phyloP scores from a whole-genome alignment of 2,888 invertebrate genomes.

The Eupsilia transversa region DNA sequence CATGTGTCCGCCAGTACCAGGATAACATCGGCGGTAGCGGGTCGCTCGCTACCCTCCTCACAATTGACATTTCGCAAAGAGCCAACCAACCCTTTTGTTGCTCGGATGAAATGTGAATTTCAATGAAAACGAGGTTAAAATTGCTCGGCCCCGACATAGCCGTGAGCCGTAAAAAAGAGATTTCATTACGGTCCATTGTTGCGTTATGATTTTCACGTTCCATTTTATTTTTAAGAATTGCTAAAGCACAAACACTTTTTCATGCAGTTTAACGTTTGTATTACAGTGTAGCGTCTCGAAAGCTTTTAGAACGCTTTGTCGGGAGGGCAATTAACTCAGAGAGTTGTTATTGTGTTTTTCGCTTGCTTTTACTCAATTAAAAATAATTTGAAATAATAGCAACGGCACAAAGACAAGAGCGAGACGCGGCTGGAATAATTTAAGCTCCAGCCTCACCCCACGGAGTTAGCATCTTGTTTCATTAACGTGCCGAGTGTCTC shows the following conservation, averaged over 20 bases:
- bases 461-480: conserved; percentile 87
- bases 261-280: conserved; percentile 79
- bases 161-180: conserved; percentile 75
- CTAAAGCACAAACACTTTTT: conserved; percentile 78
- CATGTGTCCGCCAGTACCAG: conserved; percentile 77
- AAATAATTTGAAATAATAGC: conserved; percentile 89
- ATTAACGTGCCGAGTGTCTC: conserved; percentile 82
- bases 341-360: conserved; percentile 83
- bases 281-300: conserved; percentile 76
- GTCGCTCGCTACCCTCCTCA: conserved; percentile 81
- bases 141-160: conserved; percentile 81
- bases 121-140: conserved; percentile 88
- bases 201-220: conserved; percentile 85
- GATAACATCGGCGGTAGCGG: conserved; percentile 72
- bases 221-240: conserved; percentile 83
- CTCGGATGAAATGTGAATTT: conserved; percentile 86
- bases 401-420: conserved; percentile 78
- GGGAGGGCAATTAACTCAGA: conserved; percentile 82
- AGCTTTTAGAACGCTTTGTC: conserved; percentile 79
- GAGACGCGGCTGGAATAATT: conserved; percentile 84
- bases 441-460: conserved; percentile 77
- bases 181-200: conserved; percentile 86
- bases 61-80: conserved; percentile 87
- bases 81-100: conserved; percentile 86
- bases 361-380: conserved; percentile 88